These are phyloP conservation scores for Strigamia crassipes DNA, from an alignment of 2,888 invertebrate genomes.

Conservation along the genomic window DNA sequence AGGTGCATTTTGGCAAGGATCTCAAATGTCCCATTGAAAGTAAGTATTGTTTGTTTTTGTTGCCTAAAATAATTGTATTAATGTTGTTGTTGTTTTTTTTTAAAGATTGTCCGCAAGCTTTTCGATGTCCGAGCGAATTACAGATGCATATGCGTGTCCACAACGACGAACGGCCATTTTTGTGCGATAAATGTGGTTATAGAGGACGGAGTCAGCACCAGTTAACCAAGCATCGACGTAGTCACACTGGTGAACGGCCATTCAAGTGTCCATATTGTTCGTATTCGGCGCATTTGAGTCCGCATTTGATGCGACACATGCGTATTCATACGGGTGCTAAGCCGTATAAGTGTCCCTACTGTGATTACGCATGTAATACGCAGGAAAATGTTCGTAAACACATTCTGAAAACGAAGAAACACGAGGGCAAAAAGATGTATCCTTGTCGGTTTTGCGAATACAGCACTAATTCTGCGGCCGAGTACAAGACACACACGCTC, in stretches of 20 bases:
- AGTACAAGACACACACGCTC: constrained; percentile 31
- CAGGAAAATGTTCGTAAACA: constrained; percentile 89
- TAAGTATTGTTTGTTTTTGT: not conserved
- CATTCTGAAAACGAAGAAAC: constrained; percentile 76
- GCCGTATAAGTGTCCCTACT: constrained; percentile 63
- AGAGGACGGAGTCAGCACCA: constrained; percentile 55
- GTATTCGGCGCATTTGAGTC: constrained; percentile 57
- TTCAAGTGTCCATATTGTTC: constrained; percentile 58
- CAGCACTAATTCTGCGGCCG: constrained; percentile 45
- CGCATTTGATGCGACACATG: constrained; percentile 58
- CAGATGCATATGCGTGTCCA: constrained; percentile 49
- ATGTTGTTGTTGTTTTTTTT: constrained; percentile 31
- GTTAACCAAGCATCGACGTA: constrained; percentile 56
- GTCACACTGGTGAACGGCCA: constrained; percentile 57
- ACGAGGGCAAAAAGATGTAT: constrained; percentile 77
- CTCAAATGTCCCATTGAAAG: constrained; percentile 51
- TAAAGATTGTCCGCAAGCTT: constrained; percentile 49
- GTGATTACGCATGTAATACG: constrained; percentile 67
- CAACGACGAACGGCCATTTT: constrained; percentile 48
- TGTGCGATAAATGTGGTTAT: constrained; percentile 52
- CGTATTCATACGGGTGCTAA: constrained; percentile 59
- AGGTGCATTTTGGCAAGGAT: constrained; percentile 50
- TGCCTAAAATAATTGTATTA: not conserved
- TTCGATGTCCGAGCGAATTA: constrained; percentile 50
- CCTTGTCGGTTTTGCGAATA: constrained; percentile 70